Conservation (phyloP, 1,140 invertebrate species). For the Cydia amplana region DNA sequence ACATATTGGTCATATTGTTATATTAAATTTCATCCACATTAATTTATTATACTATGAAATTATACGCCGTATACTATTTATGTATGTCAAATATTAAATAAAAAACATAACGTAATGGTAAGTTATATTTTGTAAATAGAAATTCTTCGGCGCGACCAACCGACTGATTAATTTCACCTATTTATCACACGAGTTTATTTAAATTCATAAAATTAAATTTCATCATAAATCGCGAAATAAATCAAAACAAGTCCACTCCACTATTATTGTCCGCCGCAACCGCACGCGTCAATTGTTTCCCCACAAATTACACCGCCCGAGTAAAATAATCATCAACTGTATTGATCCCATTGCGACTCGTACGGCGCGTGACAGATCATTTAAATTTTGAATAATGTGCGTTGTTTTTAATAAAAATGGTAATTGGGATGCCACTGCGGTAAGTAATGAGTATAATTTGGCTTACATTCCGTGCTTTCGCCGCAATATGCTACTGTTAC, state of each 20-base stretch:
- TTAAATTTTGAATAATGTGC: conserved; percentile 29
- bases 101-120: no score
- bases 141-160: no score
- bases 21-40: no score
- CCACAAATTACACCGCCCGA: conserved; percentile 5
- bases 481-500: background rate
- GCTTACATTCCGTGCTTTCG: background rate
- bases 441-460: conserved; percentile 20
- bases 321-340: conserved; percentile 20
- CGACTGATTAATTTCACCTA: no score
- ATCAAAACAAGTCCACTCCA: conserved; percentile 23
- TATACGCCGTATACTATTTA: no score
- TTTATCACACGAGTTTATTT: no score
- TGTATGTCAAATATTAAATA: no score
- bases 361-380: conserved; percentile 22
- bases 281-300: conserved; percentile 11
- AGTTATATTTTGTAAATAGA: no score
- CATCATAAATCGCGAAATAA: background rate
- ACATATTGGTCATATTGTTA: no score
- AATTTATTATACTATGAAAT: no score
- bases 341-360: conserved; percentile 23
- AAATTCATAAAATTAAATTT: background rate
- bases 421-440: conserved; percentile 12
- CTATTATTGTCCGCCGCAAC: background rate
- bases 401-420: conserved; percentile 27